Base-by-base conservation (phyloP, 2,113 vertebrate species). In the Pelmatolapia mariae region DNA sequence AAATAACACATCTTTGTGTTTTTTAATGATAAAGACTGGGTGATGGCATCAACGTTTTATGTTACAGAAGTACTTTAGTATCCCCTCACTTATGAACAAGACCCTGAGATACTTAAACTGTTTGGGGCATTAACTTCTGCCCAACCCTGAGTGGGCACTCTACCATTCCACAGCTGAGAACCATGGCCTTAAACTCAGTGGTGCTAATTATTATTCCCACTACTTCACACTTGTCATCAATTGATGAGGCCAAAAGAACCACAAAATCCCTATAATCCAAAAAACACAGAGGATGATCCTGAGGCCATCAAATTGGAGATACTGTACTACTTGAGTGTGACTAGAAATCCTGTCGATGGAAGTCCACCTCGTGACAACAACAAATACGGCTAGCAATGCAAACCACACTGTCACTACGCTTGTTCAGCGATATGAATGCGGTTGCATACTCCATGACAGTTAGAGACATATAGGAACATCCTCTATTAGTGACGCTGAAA, bases 381-480 rank as follows among this genome's bases (percentile, higher is more conserved):
- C 2, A 10, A 73, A 45, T 73, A 0, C 2, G 1, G 3, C 73
- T 5, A 11, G 24, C 24, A 78, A 8, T 78, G 43, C 43, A 19
- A 78, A 50, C 0, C 3, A 4, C 45, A 78, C 26, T 5, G 2
- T 47, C 71, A 3, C 40, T 76, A 3, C 6, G 10, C n/a, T 24
- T 56, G 53, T 24, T 6, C n/a, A 56, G 3, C 5, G n/a, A 56
- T 5, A 22, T 2, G 11, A 22, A n/a, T 12, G 6, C 10, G 1
- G 10, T 11, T 9, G 22, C 10, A 54, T 3, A 50, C 15, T 16
- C 45, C 45, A 50, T 50, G 52, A n/a, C 19, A 53, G 18, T 19
- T 52, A 36, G 33, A 38, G 36, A 38, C 10, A 10, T 38, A 38
- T 4, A 38, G 36, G 36, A 36, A 36, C 36, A 38, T 38, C 8